Base-by-base conservation (phyloP, 2,888 invertebrate species). In the Heliconius ismenius region DNA sequence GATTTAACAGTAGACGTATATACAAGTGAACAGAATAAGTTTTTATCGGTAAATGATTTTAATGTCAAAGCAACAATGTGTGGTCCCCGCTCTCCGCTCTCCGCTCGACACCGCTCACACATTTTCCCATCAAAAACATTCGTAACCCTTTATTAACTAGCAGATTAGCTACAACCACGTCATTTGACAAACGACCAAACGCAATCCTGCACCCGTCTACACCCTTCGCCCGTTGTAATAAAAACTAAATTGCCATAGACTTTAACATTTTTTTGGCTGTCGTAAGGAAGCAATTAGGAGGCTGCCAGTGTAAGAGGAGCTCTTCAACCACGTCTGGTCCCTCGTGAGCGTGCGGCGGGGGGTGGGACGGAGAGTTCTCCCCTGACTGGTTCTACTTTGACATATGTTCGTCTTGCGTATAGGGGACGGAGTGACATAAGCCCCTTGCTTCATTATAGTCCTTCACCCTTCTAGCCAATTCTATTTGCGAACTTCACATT, bases 361-460 rank as follows among this genome's bases (percentile, higher is more conserved):
- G 81, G 83, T 80, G 79, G 78, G 69, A 74, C 60, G 79, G 72
- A 81, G 76, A 81, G 86, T 76, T 85, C 84, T 81, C 6, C 64
- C 63, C 77, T 79, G 39, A 76, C 83, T 81, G 83, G 81, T 84
- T 86, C 85, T 84, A 84, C 88, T 83, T 86, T 90, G 92, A 92
- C 92, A 92, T 93, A 92, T 92, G 92, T 90, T 91, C 85, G 84
- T 86, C 86, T 84, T 87, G 86, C 86, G 90, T 88, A 86, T 85
- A 82, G 87, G 91, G 91, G 90, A 89, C 90, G 86, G 92, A 91
- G 90, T 91, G 91, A 88, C 88, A 87, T 91, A 92, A 92, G 90
- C 92, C 92, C 91, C 90, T 89, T 88, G 88, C 88, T 88, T 91
- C 90, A 92, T 92, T 92, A 92, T 90, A 90, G 89, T 88, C 86